Percentiles rank a stretch among this genome's conserved stretches.
Evolutionary conservation across 2,888 invertebrate genomes (phyloP).

Genomic region (Microctonus brassicae): DNA sequence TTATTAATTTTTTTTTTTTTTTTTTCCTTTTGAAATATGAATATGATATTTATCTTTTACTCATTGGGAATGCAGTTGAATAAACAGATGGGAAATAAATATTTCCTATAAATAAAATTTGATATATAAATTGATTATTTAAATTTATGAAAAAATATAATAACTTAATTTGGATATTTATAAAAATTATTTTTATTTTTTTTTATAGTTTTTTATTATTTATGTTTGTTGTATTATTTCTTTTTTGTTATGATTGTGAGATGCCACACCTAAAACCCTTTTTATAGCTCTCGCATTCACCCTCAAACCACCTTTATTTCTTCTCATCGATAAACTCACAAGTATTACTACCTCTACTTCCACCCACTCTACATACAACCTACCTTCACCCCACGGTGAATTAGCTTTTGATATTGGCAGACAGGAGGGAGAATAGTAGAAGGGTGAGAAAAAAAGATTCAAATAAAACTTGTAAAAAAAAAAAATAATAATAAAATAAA

Average conservation of each 20-base stretch:
- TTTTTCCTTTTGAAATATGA: slow-evolving; percentile 41
- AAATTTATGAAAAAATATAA: too few species aligned
- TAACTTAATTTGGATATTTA: too few species aligned
- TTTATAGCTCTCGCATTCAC: not conserved
- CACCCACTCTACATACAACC: slow-evolving; percentile 14
- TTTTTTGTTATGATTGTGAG: too few species aligned
- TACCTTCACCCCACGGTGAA: slow-evolving; percentile 13
- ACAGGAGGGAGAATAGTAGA: not conserved
- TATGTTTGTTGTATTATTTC: too few species aligned
- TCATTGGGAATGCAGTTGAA: too few species aligned
- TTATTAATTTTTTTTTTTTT: slow-evolving; percentile 32
- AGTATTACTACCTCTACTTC: slow-evolving; percentile 12
- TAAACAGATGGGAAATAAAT: too few species aligned
- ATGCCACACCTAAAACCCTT: too few species aligned
- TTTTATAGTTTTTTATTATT: too few species aligned
- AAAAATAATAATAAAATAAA: too few species aligned
- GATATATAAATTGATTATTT: too few species aligned
- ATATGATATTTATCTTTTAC: slow-evolving; percentile 22
- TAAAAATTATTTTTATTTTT: too few species aligned
- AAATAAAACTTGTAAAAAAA: not conserved
- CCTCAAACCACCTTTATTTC: slow-evolving; percentile 11
- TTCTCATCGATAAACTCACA: slow-evolving; percentile 18
- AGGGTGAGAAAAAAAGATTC: not conserved
- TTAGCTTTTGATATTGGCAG: slow-evolving; percentile 12
- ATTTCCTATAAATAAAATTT: not conserved